Conservation (phyloP, 2,113 vertebrate species). For the Brienomyrus brachyistius region DNA sequence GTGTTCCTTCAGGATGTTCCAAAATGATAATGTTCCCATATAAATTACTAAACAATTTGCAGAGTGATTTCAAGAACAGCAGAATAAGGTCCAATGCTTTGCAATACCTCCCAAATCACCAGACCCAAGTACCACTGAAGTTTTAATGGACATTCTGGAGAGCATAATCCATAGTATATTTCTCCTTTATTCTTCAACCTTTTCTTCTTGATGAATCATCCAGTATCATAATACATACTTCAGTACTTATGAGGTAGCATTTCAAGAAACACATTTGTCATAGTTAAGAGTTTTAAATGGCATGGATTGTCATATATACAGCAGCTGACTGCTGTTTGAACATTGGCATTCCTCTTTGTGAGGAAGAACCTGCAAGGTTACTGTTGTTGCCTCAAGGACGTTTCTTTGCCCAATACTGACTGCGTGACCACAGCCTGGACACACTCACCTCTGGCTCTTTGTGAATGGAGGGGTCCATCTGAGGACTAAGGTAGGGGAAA, state of each 20-base stretch:
- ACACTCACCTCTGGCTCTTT: conserved; percentile 69
- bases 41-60: neutral
- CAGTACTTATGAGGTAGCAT: neutral
- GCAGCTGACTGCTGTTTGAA: neutral
- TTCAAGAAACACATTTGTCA: neutral
- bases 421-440: neutral
- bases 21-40: neutral
- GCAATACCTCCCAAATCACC: neutral
- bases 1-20: neutral
- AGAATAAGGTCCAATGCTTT: neutral
- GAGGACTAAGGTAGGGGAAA: conserved; percentile 81
- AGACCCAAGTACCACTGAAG: neutral
- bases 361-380: neutral
- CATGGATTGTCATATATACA: neutral
- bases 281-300: neutral
- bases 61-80: neutral
- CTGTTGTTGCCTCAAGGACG: neutral
- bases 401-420: neutral
- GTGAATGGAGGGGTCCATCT: conserved; percentile 77
- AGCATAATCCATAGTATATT: neutral
- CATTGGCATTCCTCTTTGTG: neutral
- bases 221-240: neutral
- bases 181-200: neutral
- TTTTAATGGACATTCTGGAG: neutral
- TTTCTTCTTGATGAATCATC: neutral